phyloP scores from a whole-genome alignment of 2,113 vertebrate genomes.

The Tragelaphus scriptus region DNA sequence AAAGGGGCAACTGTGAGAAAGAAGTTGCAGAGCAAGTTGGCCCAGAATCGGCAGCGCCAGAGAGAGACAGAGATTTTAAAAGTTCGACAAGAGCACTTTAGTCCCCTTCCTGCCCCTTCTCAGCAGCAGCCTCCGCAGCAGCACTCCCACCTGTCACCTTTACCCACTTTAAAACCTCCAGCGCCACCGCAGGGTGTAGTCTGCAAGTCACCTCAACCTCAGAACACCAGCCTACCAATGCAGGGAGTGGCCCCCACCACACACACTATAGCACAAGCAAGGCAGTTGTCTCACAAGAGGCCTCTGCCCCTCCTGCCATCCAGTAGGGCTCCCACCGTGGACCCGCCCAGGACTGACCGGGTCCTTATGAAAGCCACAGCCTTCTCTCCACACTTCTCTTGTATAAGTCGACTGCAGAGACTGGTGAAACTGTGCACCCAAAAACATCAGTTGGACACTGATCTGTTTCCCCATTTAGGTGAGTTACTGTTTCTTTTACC shows the following conservation, averaged over 20 bases:
- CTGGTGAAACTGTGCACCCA: slow-evolving; percentile 95
- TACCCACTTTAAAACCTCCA: slow-evolving; percentile 83
- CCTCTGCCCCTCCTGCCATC: slow-evolving; percentile 83
- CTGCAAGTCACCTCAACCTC: slow-evolving; percentile 97
- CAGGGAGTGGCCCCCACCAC: slow-evolving; percentile 87
- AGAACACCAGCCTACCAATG: slow-evolving; percentile 91
- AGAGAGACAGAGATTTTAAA: slow-evolving; percentile 91
- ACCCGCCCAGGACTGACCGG: slow-evolving; percentile 83
- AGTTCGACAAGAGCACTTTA: slow-evolving; percentile 96
- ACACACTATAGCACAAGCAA: slow-evolving; percentile 87
- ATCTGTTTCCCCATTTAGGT: slow-evolving; percentile 98
- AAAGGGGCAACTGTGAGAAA: slow-evolving; percentile 91
- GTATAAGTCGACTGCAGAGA: slow-evolving; percentile 94
- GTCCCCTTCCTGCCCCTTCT: slow-evolving; percentile 85
- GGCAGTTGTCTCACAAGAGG: slow-evolving; percentile 88
- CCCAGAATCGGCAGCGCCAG: slow-evolving; percentile 89
- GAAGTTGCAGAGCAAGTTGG: slow-evolving; percentile 92
- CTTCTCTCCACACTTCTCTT: slow-evolving; percentile 91
- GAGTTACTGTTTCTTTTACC: slow-evolving; percentile 37
- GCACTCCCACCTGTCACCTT: slow-evolving; percentile 81
- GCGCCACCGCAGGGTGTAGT: slow-evolving; percentile 90
- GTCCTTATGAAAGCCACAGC: slow-evolving; percentile 92
- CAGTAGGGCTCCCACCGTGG: slow-evolving; percentile 77
- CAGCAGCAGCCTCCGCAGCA: slow-evolving; percentile 82
- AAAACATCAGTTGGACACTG: slow-evolving; percentile 90